phyloP scores from a whole-genome alignment of 2,888 invertebrate species.

The Ophioninae sp. region DNA sequence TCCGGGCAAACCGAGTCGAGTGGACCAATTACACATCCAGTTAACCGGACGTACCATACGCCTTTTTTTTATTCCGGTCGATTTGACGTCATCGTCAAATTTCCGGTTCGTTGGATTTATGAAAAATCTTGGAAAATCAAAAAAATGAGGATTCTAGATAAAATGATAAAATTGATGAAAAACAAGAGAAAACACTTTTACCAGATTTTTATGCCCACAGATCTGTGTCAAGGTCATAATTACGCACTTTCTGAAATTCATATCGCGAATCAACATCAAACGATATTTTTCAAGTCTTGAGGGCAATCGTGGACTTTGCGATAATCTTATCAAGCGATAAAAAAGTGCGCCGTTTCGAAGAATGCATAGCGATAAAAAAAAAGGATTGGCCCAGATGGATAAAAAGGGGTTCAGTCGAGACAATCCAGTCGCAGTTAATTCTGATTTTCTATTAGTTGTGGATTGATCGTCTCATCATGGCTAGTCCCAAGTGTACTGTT shows the following conservation, averaged over 20 bases:
- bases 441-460: background rate
- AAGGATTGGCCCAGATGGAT: background rate
- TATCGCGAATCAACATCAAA: background rate
- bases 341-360: background rate
- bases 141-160: background rate
- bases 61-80: background rate
- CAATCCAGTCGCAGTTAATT: background rate
- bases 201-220: background rate
- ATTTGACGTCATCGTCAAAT: background rate
- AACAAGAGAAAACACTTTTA: background rate
- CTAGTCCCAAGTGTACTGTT: conserved; percentile 7
- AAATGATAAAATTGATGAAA: background rate
- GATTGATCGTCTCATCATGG: conserved; percentile 32
- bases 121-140: background rate
- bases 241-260: background rate
- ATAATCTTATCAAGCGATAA: conserved; percentile 1
- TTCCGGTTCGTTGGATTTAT: background rate
- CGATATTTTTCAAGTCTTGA: background rate
- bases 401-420: background rate
- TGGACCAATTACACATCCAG: conserved; percentile 17
- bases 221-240: background rate
- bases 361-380: background rate
- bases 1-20: conserved; percentile 13
- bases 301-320: background rate
- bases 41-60: background rate